Percentiles rank a stretch among this genome's conserved stretches.
Conservation (phyloP, 1,140 invertebrate species). For the Anoplolepis gracilipes region DNA sequence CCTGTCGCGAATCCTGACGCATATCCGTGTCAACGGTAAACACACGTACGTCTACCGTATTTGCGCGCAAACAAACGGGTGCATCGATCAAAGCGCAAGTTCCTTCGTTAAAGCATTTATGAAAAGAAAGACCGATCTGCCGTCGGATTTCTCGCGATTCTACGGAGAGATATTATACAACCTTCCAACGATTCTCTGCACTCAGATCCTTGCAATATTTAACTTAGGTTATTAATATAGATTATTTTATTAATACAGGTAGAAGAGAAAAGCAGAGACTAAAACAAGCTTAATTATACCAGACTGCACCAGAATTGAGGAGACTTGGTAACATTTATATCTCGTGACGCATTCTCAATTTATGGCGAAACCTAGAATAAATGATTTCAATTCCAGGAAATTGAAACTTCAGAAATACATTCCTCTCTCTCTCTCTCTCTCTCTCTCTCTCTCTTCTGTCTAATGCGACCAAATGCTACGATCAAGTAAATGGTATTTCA, state of each 20-base stretch:
- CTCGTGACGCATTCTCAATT: not conserved
- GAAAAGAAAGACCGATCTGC: not conserved
- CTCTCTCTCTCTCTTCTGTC: not conserved
- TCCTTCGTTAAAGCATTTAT: conserved; percentile 3
- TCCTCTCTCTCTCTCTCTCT: not conserved
- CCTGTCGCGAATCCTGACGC: not conserved
- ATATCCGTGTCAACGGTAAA: conserved; percentile 1
- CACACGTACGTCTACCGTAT: not conserved
- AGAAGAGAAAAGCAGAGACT: not conserved
- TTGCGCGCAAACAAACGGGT: not conserved
- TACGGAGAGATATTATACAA: not conserved
- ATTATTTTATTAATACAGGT: not conserved
- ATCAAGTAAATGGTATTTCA: not conserved
- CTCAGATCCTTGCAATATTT: not conserved
- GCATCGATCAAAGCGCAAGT: conserved; percentile 11
- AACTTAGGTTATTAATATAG: not conserved
- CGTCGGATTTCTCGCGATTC: not conserved
- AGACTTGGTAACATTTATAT: not conserved
- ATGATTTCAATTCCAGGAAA: not conserved
- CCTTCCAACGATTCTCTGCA: not conserved
- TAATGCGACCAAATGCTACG: not conserved
- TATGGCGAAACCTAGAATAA: not conserved
- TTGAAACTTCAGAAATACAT: conserved; percentile 9
- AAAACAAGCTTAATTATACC: not conserved
- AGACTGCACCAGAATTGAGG: not conserved